A percentile compares a stretch with the other conserved stretches of the same genome.
These are phyloP conservation scores for Micromys minutus DNA, from an alignment of 2,113 vertebrate species.

Conservation along the genomic window DNA sequence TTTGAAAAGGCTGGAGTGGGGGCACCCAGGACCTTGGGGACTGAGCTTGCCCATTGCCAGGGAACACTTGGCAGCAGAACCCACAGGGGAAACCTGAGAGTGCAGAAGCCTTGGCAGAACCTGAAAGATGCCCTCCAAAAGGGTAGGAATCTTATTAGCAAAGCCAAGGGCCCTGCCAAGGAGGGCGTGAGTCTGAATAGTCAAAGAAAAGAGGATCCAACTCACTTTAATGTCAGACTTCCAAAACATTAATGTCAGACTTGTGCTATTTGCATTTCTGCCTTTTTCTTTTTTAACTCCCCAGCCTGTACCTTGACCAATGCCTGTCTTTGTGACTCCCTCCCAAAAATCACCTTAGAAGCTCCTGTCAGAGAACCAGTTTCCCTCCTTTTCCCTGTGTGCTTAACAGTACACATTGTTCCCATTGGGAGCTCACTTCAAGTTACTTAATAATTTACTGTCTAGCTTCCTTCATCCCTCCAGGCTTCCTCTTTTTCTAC, in stretches of 20 bases:
- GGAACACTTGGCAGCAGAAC: constrained; percentile 4
- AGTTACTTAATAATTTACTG: background rate
- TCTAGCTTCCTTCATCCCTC: background rate
- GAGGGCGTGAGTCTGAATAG: constrained; percentile 33
- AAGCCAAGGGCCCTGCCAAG: constrained; percentile 56
- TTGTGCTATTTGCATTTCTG: background rate
- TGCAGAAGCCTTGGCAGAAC: background rate
- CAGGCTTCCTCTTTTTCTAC: background rate
- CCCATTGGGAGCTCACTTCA: background rate
- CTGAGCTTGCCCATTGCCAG: background rate
- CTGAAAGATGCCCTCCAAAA: background rate
- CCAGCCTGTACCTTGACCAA: background rate
- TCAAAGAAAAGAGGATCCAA: constrained; percentile 42
- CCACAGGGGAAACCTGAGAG: constrained; percentile 41
- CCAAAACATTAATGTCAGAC: constrained; percentile 4
- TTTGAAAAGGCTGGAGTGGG: background rate
- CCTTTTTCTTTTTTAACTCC: background rate
- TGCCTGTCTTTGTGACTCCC: background rate
- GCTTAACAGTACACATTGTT: background rate
- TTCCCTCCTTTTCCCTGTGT: background rate
- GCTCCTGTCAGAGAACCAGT: background rate
- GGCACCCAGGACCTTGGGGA: background rate
- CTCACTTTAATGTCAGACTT: constrained; percentile 31
- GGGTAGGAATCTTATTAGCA: constrained; percentile 46
- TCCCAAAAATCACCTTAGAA: background rate